Conservation (phyloP, 2,113 vertebrate species). For the Perca fluviatilis region DNA sequence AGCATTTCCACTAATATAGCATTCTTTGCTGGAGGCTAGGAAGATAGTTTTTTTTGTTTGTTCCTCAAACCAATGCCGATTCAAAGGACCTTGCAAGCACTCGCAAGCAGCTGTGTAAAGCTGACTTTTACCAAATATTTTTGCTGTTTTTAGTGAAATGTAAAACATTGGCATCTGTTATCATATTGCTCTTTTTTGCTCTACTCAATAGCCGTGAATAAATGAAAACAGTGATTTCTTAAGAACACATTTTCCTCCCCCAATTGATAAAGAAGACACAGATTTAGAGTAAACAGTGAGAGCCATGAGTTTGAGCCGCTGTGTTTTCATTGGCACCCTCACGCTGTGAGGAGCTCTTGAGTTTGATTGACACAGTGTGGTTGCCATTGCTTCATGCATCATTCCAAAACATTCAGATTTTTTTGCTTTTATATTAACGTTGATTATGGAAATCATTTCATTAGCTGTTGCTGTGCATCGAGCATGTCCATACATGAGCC, state of each 20-base stretch:
- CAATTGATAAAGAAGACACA: conserved; percentile 12
- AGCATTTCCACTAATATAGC: conserved; percentile 60
- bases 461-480: conserved; percentile 24
- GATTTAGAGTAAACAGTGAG: conserved; percentile 30
- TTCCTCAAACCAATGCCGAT: conserved; percentile 30
- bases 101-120: conserved; percentile 20
- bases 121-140: conserved; percentile 50
- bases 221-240: conserved; percentile 55
- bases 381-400: conserved; percentile 29
- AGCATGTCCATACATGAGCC: neutral
- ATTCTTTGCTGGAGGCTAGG: conserved; percentile 39
- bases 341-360: conserved; percentile 17
- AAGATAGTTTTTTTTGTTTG: conserved; percentile 39
- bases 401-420: conserved; percentile 27
- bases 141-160: conserved; percentile 47
- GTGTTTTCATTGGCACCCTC: conserved; percentile 54
- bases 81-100: conserved; percentile 39
- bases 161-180: conserved; percentile 43
- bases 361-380: conserved; percentile 21
- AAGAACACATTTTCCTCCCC: conserved; percentile 19
- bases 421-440: conserved; percentile 31
- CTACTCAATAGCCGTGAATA: conserved; percentile 44
- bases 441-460: conserved; percentile 34
- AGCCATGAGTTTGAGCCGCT: conserved; percentile 22
- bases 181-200: conserved; percentile 12